Conservation (phyloP, 2,888 invertebrate genomes). For the Allolobophora icterica region DNA sequence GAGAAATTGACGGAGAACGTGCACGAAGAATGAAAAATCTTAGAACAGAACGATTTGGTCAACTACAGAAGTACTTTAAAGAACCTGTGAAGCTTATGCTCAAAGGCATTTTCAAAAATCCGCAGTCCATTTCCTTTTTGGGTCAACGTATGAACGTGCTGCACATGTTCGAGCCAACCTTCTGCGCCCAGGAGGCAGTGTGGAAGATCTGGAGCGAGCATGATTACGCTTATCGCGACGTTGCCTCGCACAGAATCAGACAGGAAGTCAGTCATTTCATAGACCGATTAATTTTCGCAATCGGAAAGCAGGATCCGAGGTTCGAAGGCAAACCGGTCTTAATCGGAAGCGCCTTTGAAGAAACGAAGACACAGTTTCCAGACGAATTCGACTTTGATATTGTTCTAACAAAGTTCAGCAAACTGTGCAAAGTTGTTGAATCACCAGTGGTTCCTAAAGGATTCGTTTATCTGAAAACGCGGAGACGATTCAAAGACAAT, state of each 20-base stretch:
- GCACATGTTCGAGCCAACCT: background rate
- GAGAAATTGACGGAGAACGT: background rate
- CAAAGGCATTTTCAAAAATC: background rate
- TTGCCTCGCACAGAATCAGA: background rate
- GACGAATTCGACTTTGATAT: slow-evolving; percentile 23
- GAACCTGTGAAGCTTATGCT: background rate
- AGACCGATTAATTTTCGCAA: background rate
- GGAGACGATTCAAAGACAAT: background rate
- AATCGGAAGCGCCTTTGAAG: slow-evolving; percentile 23
- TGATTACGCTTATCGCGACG: background rate
- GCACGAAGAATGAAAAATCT: background rate
- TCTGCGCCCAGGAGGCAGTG: background rate
- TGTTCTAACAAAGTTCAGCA: slow-evolving; percentile 6
- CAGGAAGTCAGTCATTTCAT: background rate
- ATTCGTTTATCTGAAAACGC: slow-evolving; percentile 12
- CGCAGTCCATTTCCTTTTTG: background rate
- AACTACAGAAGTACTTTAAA: background rate
- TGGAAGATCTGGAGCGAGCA: background rate
- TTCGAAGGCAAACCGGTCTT: background rate
- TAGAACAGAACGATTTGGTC: background rate
- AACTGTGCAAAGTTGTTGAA: background rate
- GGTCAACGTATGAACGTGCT: background rate
- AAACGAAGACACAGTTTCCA: background rate
- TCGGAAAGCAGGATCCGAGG: slow-evolving; percentile 23
- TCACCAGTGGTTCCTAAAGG: background rate